phyloP scores from a whole-genome alignment of 2,888 invertebrate genomes.

The Lapara coniferarum region DNA sequence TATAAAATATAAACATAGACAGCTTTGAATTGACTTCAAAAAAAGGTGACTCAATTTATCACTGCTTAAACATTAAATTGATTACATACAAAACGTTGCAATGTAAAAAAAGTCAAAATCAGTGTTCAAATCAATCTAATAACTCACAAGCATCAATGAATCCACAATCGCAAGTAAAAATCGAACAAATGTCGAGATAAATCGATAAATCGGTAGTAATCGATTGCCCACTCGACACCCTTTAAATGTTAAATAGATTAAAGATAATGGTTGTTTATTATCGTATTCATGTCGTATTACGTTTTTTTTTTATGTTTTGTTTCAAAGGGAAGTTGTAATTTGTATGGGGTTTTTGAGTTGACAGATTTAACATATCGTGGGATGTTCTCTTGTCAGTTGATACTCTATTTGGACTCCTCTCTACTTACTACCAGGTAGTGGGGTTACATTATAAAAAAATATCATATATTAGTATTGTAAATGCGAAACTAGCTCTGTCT shows the following conservation, averaged over 20 bases:
- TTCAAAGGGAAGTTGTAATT: neutral
- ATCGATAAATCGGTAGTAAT: constrained; percentile 26
- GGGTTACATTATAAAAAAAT: too few relatives aligned
- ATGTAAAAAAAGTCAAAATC: neutral
- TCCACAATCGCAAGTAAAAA: neutral
- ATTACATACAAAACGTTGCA: neutral
- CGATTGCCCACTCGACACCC: constrained; percentile 19
- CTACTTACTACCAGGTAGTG: too few relatives aligned
- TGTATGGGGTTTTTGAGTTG: neutral
- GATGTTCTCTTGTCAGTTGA: too few relatives aligned
- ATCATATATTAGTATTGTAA: too few relatives aligned
- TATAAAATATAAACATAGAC: too few relatives aligned
- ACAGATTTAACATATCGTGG: too few relatives aligned
- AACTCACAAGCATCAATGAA: neutral
- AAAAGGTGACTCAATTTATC: too few relatives aligned
- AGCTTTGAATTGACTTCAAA: too few relatives aligned
- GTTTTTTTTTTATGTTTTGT: neutral
- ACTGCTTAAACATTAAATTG: too few relatives aligned
- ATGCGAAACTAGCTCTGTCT: too few relatives aligned
- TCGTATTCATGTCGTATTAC: neutral
- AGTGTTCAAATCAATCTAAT: neutral
- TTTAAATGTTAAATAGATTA: constrained; percentile 19
- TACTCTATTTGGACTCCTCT: too few relatives aligned
- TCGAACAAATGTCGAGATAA: constrained; percentile 11
- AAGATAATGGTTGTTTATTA: neutral